Percentiles rank a stretch among this genome's conserved stretches.
Evolutionary conservation across 2,113 vertebrate genomes (phyloP).

Genomic region (Nycticebus coucang): DNA sequence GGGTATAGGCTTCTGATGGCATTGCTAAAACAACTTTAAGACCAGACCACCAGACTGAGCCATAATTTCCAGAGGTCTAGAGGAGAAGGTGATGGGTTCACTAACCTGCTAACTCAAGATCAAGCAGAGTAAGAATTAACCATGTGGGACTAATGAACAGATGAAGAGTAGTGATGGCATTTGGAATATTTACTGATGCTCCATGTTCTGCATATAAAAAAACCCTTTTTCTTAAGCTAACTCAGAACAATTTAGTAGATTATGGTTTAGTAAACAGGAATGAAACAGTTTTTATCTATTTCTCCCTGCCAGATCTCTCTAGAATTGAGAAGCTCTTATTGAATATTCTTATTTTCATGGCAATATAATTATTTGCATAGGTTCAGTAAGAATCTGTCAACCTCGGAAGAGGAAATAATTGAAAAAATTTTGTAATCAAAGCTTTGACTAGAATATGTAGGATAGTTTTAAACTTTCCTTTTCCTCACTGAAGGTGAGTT

Average conservation of each 20-base stretch:
- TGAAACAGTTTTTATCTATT: background rate
- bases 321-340: background rate
- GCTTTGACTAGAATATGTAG: background rate
- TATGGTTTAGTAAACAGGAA: background rate
- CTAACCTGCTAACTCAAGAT: background rate
- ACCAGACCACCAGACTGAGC: background rate
- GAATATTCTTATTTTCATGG: background rate
- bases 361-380: background rate
- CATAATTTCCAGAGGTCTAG: background rate
- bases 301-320: background rate
- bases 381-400: background rate
- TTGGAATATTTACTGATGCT: background rate
- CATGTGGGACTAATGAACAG: background rate
- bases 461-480: too few relatives aligned
- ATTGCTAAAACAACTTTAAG: background rate
- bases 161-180: too few relatives aligned
- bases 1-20: background rate
- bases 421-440: background rate
- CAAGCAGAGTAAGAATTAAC: background rate
- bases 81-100: background rate
- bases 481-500: too few relatives aligned
- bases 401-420: background rate
- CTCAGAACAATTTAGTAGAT: background rate
- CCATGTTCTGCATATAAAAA: background rate
- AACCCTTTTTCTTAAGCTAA: background rate